Percentiles rank a stretch among this genome's conserved stretches.
Conservation (phyloP, 2,888 invertebrate genomes). For the Agrotis exclamationis region DNA sequence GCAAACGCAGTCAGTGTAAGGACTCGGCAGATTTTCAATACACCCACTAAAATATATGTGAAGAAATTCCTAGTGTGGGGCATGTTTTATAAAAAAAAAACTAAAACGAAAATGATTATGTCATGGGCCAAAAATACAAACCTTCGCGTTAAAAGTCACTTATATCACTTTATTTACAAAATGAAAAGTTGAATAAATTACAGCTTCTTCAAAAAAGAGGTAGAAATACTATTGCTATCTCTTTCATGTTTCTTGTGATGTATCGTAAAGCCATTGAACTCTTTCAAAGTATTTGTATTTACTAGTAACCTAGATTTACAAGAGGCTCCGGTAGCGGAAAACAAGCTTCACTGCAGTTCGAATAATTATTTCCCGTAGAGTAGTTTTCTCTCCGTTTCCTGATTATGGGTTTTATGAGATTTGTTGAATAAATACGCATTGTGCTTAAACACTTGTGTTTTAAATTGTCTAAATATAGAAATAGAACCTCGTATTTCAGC, state of each 20-base stretch:
- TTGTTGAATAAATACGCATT: not conserved
- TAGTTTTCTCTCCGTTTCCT: slow-evolving; percentile 24
- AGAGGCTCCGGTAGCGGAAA: not conserved
- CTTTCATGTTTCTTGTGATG: not conserved
- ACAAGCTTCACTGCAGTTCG: slow-evolving; percentile 1
- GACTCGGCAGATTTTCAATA: too few species aligned
- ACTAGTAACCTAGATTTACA: slow-evolving; percentile 24
- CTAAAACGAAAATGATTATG: too few species aligned
- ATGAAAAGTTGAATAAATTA: too few species aligned
- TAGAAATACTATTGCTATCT: not conserved
- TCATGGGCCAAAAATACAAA: too few species aligned
- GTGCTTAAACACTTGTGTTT: not conserved
- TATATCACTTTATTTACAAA: too few species aligned
- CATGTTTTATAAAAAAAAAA: too few species aligned
- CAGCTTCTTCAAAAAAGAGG: slow-evolving; percentile 2
- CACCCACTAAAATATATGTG: too few species aligned
- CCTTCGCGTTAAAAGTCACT: too few species aligned
- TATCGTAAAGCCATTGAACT: not conserved
- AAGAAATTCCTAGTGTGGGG: too few species aligned
- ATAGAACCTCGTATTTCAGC: too few species aligned
- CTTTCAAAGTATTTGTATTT: not conserved
- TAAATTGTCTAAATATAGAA: not conserved
- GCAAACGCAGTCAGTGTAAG: too few species aligned
- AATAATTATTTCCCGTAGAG: not conserved
- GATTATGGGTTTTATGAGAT: not conserved